Percentiles rank a stretch among this genome's conserved stretches.
Conservation (phyloP, 2,797 vertebrate genomes). For the Chiroxiphia lanceolata region DNA sequence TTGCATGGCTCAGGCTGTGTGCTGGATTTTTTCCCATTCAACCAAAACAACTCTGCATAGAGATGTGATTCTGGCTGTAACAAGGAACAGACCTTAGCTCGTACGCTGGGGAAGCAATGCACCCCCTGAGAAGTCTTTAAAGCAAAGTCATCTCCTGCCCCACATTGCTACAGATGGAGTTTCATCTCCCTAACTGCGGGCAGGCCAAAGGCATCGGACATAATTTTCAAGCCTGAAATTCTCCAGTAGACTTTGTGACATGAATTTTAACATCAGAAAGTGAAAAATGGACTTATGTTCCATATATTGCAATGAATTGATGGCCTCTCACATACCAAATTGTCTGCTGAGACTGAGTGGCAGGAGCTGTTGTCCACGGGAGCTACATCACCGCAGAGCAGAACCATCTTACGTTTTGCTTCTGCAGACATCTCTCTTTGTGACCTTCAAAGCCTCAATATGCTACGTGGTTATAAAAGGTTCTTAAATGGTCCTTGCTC, state of each 20-base stretch:
- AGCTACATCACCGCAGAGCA: neutral
- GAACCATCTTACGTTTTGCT: neutral
- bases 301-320: neutral
- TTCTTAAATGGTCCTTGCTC: neutral
- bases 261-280: neutral
- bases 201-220: neutral
- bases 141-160: neutral
- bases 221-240: neutral
- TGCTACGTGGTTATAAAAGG: neutral
- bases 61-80: neutral
- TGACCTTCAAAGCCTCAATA: slow-evolving; percentile 12
- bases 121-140: neutral
- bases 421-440: neutral
- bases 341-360: neutral
- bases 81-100: neutral
- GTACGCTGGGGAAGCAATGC: neutral
- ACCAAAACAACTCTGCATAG: neutral
- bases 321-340: neutral
- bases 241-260: neutral
- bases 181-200: neutral
- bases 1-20: neutral
- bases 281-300: neutral
- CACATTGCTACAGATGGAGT: rapidly evolving
- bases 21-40: neutral
- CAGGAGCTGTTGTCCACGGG: neutral